Evolutionary conservation across 2,797 vertebrate genomes (phyloP), one percentile per base, ranked within the genome.

Genomic region (Dipus sagitta): DNA sequence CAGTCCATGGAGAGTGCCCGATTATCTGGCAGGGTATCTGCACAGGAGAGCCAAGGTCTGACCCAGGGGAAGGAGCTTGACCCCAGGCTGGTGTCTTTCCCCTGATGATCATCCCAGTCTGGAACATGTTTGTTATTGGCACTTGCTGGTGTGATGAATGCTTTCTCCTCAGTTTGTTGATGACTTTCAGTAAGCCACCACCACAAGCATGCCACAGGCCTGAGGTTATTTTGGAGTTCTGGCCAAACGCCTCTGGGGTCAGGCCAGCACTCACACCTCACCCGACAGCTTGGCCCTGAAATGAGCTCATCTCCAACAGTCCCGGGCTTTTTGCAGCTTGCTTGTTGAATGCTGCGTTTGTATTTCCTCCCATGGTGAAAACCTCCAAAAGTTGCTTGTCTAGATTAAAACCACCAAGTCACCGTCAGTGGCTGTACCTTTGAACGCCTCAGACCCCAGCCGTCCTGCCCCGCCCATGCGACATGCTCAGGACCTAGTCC

Each of bases 171-270:
- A 88, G 91, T 92, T 87, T 92, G 72, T 97, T 84, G 95, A 96
- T 95, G 96, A 95, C 91, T 97, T 97, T 95, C 95, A 88, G 97
- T 92, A 97, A 97, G 38, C 4, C 90, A 93, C 81, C 92, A 97
- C 97, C 96, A 78, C 97, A 94, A 94, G 88, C 92, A 94, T 97
- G 95, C 98, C 98, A 95, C 96, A 97, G 97, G 91, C 97, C 93
- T 97, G 96, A 97, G 96, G 94, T 97, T 96, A 97, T 97, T 96
- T 94, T 75, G 90, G 95, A 89, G 47, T 90, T 97, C 96, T 95
- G 93, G 97, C 97, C 86, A 65, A 92, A 90, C 94, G 94, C 62
- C 68, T 21, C 38, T 62, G 86, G 86, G 78, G 0, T 93, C 96
- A 94, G 81, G 94, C 92, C 92, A 78, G 95, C 76, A 26, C 81